Evolutionary conservation across 2,888 invertebrate genomes (phyloP).

Genomic region (Megaustenia siamemsis): DNA sequence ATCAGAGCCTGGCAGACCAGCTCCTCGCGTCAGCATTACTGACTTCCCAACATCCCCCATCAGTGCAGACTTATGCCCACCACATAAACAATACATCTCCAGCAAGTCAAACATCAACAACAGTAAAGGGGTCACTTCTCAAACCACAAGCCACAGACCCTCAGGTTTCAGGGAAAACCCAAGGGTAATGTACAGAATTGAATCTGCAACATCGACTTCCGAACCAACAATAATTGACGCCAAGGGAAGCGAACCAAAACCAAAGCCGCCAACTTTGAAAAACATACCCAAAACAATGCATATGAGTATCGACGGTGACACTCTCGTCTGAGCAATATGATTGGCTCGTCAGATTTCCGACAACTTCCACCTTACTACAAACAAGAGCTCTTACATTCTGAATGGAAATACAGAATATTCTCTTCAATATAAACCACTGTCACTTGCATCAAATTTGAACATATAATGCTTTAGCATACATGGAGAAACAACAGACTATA

Average conservation of each 20-base stretch:
- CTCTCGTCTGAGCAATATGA: constrained; percentile 29
- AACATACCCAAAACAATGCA: constrained; percentile 42
- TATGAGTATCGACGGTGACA: constrained; percentile 51
- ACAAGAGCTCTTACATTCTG: too few relatives aligned
- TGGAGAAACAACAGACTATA: too few relatives aligned
- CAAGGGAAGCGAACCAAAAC: not conserved
- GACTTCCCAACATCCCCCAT: constrained; percentile 36
- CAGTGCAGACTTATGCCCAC: constrained; percentile 12
- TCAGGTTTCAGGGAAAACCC: constrained; percentile 21
- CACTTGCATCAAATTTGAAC: too few relatives aligned
- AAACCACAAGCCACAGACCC: not conserved
- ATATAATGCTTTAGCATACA: too few relatives aligned
- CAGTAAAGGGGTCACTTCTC: not conserved
- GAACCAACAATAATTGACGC: constrained; percentile 38
- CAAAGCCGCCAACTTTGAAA: constrained; percentile 40
- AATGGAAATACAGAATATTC: too few relatives aligned
- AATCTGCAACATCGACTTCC: constrained; percentile 43
- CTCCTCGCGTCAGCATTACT: constrained; percentile 35
- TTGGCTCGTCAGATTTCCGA: too few relatives aligned
- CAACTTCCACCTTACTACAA: too few relatives aligned
- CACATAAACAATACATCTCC: not conserved
- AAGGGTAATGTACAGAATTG: constrained; percentile 35
- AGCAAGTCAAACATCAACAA: not conserved
- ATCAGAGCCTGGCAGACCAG: constrained; percentile 53
- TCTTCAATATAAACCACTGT: too few relatives aligned